Conservation (phyloP, 1,140 invertebrate genomes). For the Caenorhabditis inopinata region DNA sequence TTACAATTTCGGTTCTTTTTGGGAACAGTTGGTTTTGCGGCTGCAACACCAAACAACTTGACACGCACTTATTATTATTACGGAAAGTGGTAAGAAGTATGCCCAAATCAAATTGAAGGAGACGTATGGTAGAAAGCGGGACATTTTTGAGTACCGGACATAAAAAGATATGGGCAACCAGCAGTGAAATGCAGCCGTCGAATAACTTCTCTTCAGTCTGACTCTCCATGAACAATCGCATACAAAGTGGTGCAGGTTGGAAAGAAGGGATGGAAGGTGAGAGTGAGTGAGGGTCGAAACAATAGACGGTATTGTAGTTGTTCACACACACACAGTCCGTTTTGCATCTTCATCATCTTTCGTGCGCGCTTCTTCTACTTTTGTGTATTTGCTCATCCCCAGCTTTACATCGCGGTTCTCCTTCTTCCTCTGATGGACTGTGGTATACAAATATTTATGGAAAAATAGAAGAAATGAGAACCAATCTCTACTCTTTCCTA, state of each 20-base stretch:
- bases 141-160: too few species aligned
- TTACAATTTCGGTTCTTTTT: background rate
- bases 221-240: constrained; percentile 23
- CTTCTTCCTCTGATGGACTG: background rate
- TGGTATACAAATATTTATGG: too few species aligned
- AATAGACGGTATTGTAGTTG: constrained; percentile 30
- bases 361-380: constrained; percentile 31
- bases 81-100: too few species aligned
- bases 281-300: constrained; percentile 4
- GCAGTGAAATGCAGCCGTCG: background rate
- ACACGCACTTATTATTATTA: background rate
- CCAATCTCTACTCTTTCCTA: too few species aligned
- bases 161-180: background rate
- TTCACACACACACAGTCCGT: constrained; percentile 27
- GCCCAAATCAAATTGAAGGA: too few species aligned
- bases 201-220: constrained; percentile 9
- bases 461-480: too few species aligned
- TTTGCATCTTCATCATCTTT: constrained; percentile 20
- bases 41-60: background rate
- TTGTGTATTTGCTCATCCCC: constrained; percentile 25
- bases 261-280: background rate
- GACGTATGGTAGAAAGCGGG: too few species aligned
- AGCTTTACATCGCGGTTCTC: constrained; percentile 1
- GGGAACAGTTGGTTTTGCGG: background rate
- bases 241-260: background rate